phyloP scores from a whole-genome alignment of 2,888 invertebrate genomes.

The Himalopsyche kuldschensis region DNA sequence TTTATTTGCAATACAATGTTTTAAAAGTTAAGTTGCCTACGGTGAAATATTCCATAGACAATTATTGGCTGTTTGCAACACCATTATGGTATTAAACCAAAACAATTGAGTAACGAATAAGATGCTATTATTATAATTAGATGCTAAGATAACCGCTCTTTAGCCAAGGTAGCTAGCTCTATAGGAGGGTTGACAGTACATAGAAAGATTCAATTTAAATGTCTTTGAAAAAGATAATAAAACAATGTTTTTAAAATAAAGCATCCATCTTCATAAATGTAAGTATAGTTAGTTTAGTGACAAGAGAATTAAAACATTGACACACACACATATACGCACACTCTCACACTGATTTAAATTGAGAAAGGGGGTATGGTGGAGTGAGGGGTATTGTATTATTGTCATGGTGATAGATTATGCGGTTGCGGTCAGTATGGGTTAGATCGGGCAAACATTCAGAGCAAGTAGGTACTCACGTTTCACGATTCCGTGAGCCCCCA shows the following conservation, averaged over 20 bases:
- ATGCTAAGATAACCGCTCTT: no score
- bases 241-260: not conserved
- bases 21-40: no score
- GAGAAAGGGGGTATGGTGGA: not conserved
- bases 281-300: not conserved
- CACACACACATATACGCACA: not conserved
- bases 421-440: not conserved
- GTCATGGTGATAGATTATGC: not conserved
- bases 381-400: not conserved
- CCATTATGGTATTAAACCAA: no score
- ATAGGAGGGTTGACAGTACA: no score
- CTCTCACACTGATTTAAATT: not conserved
- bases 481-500: constrained; percentile 42
- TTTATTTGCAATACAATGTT: no score
- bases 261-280: not conserved
- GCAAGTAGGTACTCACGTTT: constrained; percentile 33
- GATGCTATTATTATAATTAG: no score
- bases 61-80: no score
- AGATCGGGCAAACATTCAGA: not conserved
- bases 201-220: no score
- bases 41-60: no score
- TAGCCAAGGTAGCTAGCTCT: no score
- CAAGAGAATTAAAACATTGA: not conserved
- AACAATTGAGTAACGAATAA: no score
- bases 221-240: no score